Base-by-base conservation (phyloP, 2,888 invertebrate genomes). In the Dryadula phaetusa region DNA sequence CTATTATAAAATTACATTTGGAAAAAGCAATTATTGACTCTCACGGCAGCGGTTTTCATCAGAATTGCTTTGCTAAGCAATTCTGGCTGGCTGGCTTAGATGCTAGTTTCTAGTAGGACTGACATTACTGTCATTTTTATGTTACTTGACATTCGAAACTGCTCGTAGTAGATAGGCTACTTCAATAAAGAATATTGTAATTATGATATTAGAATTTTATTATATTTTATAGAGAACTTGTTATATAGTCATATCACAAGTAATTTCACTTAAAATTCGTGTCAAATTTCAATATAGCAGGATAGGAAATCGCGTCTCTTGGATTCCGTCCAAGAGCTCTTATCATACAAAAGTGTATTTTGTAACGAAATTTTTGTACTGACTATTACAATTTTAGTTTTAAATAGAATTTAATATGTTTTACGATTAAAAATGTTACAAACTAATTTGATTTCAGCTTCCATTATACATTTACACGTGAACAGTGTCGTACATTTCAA, bases 201-300 rank as follows among this genome's bases (percentile, higher is more conserved):
- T n/a, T n/a, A n/a, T n/a, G n/a, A n/a, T n/a, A n/a, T n/a, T n/a
- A n/a, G n/a, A n/a, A n/a, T n/a, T n/a, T n/a, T n/a, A n/a, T n/a
- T n/a, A n/a, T n/a, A n/a, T n/a, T n/a, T n/a, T n/a, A n/a, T n/a
- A n/a, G n/a, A n/a, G n/a, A n/a, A n/a, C n/a, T n/a, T n/a, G n/a
- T n/a, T 34, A 4, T n/a, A 28, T 49, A 28, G 16, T 16, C n/a
- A 52, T 5, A 28, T 28, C 32, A 28, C 8, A 28, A 52, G 2
- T 2, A 52, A 12, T 32, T 52, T 7, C n/a, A 32, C 16, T 16
- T 28, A 28, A 52, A 52, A 16, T 52, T 1, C 0, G 52, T 32
- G 10, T 52, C 3, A 52, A 32, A 52, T 16, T 52, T 52, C 52
- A 52, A n/a, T 28, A n/a, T 28, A 49, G 52, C 52, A 28, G 52